A percentile compares a stretch with the other conserved stretches of the same genome.
phyloP scores from a whole-genome alignment of 1,140 invertebrate species.

The Hormaphis cornu region DNA sequence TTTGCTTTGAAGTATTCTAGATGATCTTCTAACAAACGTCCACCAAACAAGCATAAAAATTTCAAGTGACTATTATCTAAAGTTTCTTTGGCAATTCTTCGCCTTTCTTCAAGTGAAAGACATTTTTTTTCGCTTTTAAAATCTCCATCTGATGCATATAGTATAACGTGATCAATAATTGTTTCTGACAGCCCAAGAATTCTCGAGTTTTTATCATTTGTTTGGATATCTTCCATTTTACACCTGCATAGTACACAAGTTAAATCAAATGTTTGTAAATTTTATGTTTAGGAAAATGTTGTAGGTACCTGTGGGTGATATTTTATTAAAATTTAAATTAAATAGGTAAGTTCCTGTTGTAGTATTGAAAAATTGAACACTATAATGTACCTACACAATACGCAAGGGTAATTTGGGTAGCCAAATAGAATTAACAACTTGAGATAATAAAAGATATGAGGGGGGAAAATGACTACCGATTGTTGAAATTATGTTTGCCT shows the following conservation, averaged over 20 bases:
- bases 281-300: too few species aligned
- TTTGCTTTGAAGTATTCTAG: conserved; percentile 53
- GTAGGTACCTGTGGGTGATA: too few species aligned
- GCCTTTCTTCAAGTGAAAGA: conserved; percentile 57
- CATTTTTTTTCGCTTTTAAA: conserved; percentile 59
- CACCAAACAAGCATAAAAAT: conserved; percentile 69
- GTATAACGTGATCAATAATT: conserved; percentile 35
- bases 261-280: too few species aligned
- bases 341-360: too few species aligned
- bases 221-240: neutral
- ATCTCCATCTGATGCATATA: conserved; percentile 33
- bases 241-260: neutral
- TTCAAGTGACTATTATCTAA: conserved; percentile 53
- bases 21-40: conserved; percentile 56
- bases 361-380: too few species aligned
- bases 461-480: too few species aligned
- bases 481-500: too few species aligned
- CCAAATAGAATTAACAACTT: too few species aligned
- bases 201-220: neutral
- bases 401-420: too few species aligned
- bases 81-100: conserved; percentile 54
- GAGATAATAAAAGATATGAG: too few species aligned
- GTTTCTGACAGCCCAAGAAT: conserved; percentile 8
- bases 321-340: too few species aligned
- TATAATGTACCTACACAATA: too few species aligned